Evolutionary conservation across 2,888 invertebrate species (phyloP).

Genomic region (Aelia acuminata): DNA sequence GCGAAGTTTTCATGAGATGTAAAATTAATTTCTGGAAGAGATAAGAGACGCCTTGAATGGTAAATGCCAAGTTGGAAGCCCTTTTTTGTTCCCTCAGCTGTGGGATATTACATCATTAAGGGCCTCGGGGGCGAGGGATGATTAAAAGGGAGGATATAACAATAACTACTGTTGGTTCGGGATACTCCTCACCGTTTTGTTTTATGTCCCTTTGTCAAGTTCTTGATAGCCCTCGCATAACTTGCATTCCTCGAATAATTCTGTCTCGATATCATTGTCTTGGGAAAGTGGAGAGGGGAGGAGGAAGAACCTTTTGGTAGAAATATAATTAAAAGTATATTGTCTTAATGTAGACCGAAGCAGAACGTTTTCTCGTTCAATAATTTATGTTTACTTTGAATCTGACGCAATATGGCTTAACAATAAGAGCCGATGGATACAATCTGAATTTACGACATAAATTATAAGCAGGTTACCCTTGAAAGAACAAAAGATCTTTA

Average conservation of each 20-base stretch:
- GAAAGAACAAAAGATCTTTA: too few species aligned
- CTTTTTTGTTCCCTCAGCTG: slow-evolving; percentile 38
- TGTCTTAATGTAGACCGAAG: not conserved
- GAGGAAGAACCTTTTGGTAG: not conserved
- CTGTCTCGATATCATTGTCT: slow-evolving; percentile 14
- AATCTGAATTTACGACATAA: too few species aligned
- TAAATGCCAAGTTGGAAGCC: slow-evolving; percentile 45
- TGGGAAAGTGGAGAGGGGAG: not conserved
- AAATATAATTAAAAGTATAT: not conserved
- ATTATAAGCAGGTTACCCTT: too few species aligned
- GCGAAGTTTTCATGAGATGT: slow-evolving; percentile 45
- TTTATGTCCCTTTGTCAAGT: slow-evolving; percentile 34
- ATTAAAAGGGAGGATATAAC: slow-evolving; percentile 37
- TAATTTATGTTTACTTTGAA: not conserved
- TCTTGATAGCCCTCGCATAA: not conserved
- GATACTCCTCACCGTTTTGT: slow-evolving; percentile 26
- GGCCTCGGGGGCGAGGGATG: not conserved
- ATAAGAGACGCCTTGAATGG: slow-evolving; percentile 32
- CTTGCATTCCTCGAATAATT: not conserved
- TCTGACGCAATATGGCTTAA: not conserved
- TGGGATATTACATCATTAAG: slow-evolving; percentile 35
- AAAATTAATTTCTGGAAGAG: slow-evolving; percentile 46
- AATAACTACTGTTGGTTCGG: not conserved
- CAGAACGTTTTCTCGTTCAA: not conserved
- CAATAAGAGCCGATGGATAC: not conserved